Percentiles rank a stretch among this genome's conserved stretches.
Conservation (phyloP, 2,113 vertebrate species). For the Lampris incognitus region DNA sequence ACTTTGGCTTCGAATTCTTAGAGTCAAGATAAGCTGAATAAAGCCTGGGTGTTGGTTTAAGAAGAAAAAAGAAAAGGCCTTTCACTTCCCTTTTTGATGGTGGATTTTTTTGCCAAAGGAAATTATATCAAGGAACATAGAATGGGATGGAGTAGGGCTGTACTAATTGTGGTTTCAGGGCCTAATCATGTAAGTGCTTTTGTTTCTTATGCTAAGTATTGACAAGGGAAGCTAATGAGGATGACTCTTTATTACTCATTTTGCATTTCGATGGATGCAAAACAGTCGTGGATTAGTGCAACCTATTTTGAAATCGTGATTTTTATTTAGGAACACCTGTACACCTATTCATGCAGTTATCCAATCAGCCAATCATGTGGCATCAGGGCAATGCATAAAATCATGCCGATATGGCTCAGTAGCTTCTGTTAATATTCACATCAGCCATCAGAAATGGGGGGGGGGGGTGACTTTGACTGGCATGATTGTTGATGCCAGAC, state of each 20-base stretch:
- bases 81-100: not conserved
- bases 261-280: not conserved
- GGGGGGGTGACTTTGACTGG: too few relatives aligned
- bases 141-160: not conserved
- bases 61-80: not conserved
- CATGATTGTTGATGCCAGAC: too few relatives aligned
- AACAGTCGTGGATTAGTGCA: not conserved
- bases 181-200: constrained; percentile 36
- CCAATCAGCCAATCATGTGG: too few relatives aligned
- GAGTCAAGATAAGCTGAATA: not conserved
- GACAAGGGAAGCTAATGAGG: constrained; percentile 3
- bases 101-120: not conserved
- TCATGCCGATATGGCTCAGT: too few relatives aligned
- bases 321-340: not conserved
- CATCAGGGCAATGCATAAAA: too few relatives aligned
- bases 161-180: constrained; percentile 10
- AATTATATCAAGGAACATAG: constrained; percentile 8
- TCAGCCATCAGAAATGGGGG: too few relatives aligned
- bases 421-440: too few relatives aligned
- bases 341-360: too few relatives aligned
- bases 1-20: not conserved
- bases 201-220: constrained; percentile 8
- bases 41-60: not conserved
- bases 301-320: not conserved
- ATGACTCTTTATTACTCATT: not conserved